Evolutionary conservation across 2,797 vertebrate genomes (phyloP), one percentile per base, ranked within the genome.

Genomic region (Sciurus vulgaris): DNA sequence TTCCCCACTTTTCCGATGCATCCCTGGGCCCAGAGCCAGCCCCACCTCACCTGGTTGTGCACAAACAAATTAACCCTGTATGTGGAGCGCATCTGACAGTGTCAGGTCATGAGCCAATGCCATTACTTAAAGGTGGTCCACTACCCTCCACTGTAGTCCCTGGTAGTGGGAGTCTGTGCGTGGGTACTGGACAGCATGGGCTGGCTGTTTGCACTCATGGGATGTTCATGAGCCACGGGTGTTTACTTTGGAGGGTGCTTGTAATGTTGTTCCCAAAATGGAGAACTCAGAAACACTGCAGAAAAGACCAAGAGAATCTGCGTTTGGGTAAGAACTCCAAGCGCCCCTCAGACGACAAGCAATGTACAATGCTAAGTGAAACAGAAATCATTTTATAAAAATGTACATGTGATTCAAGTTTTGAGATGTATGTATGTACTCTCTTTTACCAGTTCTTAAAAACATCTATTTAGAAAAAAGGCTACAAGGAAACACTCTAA

Each of bases 401-500:
- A 73, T 8, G 15, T n/a, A 65, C 18, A 18, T 65, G 12, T 49
- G 26, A 83, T 51, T 85, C 51, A 54, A 84, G 49, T 22, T 91
- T 86, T 67, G 35, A 93, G 74, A 79, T 72, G 20, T 26, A 88
- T 2, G 3, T 11, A 74, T 17, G 63, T 1, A 9, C 17, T 33
- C 24, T 69, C 49, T 54, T 95, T 93, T 81, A 79, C 13, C 89
- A 28, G 65, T 85, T n/a, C 38, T 61, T 65, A 78, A 0, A 18
- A n/a, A 54, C 63, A 76, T 10, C 22, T 78, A 2, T 41, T 51
- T 41, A 89, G 76, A 63, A 86, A 70, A 44, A 5, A 51, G 8
- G 69, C 35, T 88, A 5, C 22, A 93, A 56, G 38, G 9, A 93
- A 90, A 86, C 51, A 90, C 2, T 94, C 35, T 8, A 95, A 95